phyloP scores from a whole-genome alignment of 1,140 invertebrate species.

The Hormaphis cornu region DNA sequence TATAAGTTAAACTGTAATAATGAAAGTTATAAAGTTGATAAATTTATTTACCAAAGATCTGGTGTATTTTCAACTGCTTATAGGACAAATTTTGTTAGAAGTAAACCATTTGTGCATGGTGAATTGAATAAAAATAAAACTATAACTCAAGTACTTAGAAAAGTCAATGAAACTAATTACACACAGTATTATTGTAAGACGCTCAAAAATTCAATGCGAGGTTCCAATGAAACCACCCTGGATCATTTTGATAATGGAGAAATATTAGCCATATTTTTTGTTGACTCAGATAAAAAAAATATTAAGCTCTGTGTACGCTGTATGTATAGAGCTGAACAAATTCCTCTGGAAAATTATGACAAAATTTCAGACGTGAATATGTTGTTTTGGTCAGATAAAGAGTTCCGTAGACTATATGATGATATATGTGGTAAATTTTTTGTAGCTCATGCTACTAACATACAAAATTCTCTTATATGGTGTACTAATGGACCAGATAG shows the following conservation, averaged over 20 bases:
- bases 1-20: neutral
- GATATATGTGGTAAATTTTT: conserved; percentile 54
- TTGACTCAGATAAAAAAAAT: conserved; percentile 36
- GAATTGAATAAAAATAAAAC: neutral
- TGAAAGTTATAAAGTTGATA: conserved; percentile 14
- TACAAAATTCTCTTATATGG: conserved; percentile 50
- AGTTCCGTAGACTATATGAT: conserved; percentile 15
- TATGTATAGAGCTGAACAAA: conserved; percentile 27
- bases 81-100: neutral
- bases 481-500: conserved; percentile 53
- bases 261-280: conserved; percentile 51
- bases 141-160: conserved; percentile 48
- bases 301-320: neutral
- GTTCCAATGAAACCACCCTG: conserved; percentile 61
- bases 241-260: conserved; percentile 66
- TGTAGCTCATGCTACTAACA: conserved; percentile 50
- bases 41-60: conserved; percentile 5
- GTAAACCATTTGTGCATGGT: neutral
- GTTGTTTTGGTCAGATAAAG: conserved; percentile 26
- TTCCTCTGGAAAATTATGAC: neutral
- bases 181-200: conserved; percentile 48
- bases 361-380: conserved; percentile 16
- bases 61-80: neutral
- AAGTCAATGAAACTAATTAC: conserved; percentile 22
- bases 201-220: conserved; percentile 38